Base-by-base conservation (phyloP, 2,888 invertebrate species). In the Thera britannica region DNA sequence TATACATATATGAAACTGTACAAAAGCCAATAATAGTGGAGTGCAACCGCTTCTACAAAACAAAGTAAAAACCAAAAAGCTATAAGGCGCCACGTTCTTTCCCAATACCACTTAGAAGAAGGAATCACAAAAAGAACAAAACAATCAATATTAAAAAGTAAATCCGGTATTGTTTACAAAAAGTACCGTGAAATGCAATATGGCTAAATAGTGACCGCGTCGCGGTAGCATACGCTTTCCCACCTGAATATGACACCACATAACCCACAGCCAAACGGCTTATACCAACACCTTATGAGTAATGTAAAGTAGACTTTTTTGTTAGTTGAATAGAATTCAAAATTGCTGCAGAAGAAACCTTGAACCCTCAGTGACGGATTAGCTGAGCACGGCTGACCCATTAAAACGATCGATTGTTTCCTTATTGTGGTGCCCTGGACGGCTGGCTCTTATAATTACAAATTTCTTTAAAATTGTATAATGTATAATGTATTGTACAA, bases 341-440 rank as follows among this genome's bases (percentile, higher is more conserved):
- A 85, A 84, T 90, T 81, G 83, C 75, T 77, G 81, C 81, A 77
- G 77, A 59, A 72, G 52, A 64, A 60, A 72, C 72, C 75, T 72
- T 73, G 82, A 87, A 87, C 88, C 90, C 88, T 85, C 82, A 83
- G 79, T 83, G 89, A 84, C 85, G 92, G 92, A 91, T 93, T 92
- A 92, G 85, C 87, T 84, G 88, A 88, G 89, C 89, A 85, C 84
- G 93, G 88, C 83, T 93, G 93, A 93, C 93, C 93, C 90, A 93
- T 93, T 92, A 93, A 90, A 90, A 88, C 92, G 87, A 93, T 93
- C 92, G 92, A 93, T 93, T 93, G 91, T 93, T 93, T 93, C 92
- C 93, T 92, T 88, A 91, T 91, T 88, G 88, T 90, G 81, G 82
- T 81, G 83, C 83, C 83, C 81, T 83, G 79, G 82, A 84, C 81